Base-by-base conservation (phyloP, 2,113 vertebrate genomes). In the Phrynosoma blainvillii region DNA sequence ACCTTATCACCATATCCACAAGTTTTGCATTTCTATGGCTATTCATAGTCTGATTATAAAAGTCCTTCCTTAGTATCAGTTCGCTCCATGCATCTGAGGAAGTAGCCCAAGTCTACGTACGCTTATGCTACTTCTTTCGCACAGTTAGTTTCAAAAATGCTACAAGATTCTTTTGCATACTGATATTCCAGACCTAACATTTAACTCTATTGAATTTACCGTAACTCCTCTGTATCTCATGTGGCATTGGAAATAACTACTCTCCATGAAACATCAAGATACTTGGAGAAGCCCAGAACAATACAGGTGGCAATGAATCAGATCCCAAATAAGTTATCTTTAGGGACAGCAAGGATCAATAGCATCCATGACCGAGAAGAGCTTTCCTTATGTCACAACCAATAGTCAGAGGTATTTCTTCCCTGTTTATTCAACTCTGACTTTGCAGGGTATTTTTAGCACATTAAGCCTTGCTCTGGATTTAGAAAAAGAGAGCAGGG, bases 351-450 rank as follows among this genome's bases (percentile, higher is more conserved):
- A 6, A 16, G 20, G 54, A 71, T 54, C 87, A 90, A 56, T 10
- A 7, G 80, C 82, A 77, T 14, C 27, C 0, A 1, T 0, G 0
- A 87, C 21, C 42, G 80, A 40, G 27, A 36, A 71, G 32, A 36
- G 42, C 21, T 54, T 6, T 2, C 0, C 36, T 65, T 85, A 30
- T 84, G 66, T 86, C 84, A 65, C 75, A 83, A 36, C 86, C 56
- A 85, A 87, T 62, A 80, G 86, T 92, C 68, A 56, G 30, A 81
- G 82, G 65, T 0, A 0, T 8, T 87, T 70, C 75, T 84, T 89
- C 18, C n/a, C 30, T 36, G 0, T 83, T 85, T 82, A 91, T 81
- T 83, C 92, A 89, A 73, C 82, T 87, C 92, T 91, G 89, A 89
- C 92, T 82, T 94, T 84, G 90, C 0, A 0, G 0, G 10, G 25